Evolutionary conservation across 2,797 vertebrate genomes (phyloP).

Genomic region (Antennarius maculatus): DNA sequence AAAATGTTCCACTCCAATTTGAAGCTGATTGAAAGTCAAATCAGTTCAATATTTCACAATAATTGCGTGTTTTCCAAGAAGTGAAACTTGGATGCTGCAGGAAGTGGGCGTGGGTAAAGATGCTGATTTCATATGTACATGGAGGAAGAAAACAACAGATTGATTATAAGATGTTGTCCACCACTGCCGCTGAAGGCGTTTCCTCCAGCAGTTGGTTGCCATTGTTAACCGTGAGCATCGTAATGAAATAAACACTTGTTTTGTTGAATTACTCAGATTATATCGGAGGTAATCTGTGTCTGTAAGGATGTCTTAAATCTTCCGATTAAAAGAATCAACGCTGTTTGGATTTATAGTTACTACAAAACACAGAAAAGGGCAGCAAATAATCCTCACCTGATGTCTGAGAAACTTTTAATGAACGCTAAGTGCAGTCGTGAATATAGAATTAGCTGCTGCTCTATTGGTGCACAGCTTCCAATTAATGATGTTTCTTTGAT

Average conservation of each 20-base stretch:
- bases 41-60: too few species aligned
- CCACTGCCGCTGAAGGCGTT: too few species aligned
- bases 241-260: conserved; percentile 27
- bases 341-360: conserved; percentile 49
- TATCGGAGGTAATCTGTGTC: conserved; percentile 19
- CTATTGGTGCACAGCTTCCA: conserved; percentile 46
- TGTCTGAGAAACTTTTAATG: conserved; percentile 53
- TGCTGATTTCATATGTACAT: not conserved
- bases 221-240: conserved; percentile 21
- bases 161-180: not conserved
- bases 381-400: conserved; percentile 43
- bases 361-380: conserved; percentile 34
- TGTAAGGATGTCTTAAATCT: conserved; percentile 36
- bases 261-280: conserved; percentile 33
- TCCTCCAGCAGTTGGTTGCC: not conserved
- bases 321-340: conserved; percentile 62
- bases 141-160: conserved; percentile 6
- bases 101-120: not conserved
- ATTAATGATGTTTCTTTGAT: conserved; percentile 45
- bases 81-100: not conserved
- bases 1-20: not conserved
- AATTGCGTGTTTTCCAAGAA: too few species aligned
- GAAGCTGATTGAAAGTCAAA: not conserved
- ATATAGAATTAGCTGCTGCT: conserved; percentile 45
- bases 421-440: conserved; percentile 49